Conservation (phyloP, 2,113 vertebrate species). For the Cnemophilus loriae region DNA sequence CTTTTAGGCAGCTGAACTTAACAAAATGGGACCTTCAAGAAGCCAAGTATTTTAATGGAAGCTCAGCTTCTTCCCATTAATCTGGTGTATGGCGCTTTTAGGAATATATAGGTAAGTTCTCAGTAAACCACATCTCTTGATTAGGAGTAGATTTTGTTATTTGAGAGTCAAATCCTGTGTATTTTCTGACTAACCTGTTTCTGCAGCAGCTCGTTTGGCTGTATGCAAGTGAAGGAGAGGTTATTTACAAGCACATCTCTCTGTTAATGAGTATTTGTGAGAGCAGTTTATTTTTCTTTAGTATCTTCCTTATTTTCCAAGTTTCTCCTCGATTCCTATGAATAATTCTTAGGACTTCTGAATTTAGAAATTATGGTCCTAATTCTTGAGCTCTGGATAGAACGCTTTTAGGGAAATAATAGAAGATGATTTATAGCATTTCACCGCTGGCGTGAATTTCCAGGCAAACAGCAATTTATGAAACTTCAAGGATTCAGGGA, state of each 20-base stretch:
- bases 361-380: not conserved
- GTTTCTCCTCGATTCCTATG: not conserved
- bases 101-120: not conserved
- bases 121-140: not conserved
- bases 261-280: not conserved
- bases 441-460: not conserved
- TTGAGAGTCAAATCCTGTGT: not conserved
- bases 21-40: not conserved
- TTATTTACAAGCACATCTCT: not conserved
- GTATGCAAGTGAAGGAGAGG: not conserved
- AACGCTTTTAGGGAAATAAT: not conserved
- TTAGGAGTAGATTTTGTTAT: not conserved
- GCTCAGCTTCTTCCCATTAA: not conserved
- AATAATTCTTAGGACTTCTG: not conserved
- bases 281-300: not conserved
- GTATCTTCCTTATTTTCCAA: not conserved
- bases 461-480: not conserved
- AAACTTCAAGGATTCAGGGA: not conserved
- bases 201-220: not conserved
- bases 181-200: not conserved
- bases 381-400: not conserved
- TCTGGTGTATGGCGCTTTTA: not conserved
- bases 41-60: not conserved
- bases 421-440: not conserved
- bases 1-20: not conserved